Conservation (phyloP, 2,797 vertebrate genomes). For the Oophaga sylvatica region DNA sequence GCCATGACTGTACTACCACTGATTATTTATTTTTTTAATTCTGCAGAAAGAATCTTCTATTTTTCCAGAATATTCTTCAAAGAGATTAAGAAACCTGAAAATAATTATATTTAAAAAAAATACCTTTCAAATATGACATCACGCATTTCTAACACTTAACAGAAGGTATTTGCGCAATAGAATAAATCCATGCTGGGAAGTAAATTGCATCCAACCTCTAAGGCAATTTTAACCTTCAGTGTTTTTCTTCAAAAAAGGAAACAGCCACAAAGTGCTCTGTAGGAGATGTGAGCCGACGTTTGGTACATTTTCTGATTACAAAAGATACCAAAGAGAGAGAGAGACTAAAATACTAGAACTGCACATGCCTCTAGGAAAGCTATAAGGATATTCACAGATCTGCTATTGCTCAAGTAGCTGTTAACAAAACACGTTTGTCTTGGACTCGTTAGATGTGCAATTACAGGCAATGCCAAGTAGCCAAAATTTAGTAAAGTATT, state of each 20-base stretch:
- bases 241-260: slow-evolving; percentile 34
- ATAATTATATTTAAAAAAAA: slow-evolving; percentile 61
- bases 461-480: neutral
- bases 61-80: neutral
- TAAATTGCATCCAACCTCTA: slow-evolving; percentile 51
- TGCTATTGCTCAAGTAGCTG: slow-evolving; percentile 24
- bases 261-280: slow-evolving; percentile 27
- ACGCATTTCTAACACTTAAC: slow-evolving; percentile 47
- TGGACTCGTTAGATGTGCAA: neutral
- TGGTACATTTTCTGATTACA: slow-evolving; percentile 45
- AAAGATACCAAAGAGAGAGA: fast-evolving
- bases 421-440: slow-evolving; percentile 31
- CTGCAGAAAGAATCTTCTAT: neutral
- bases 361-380: slow-evolving; percentile 34
- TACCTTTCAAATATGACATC: slow-evolving; percentile 44
- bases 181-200: slow-evolving; percentile 52
- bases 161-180: slow-evolving; percentile 40
- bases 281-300: slow-evolving; percentile 41
- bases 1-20: no score
- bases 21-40: neutral
- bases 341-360: slow-evolving; percentile 21
- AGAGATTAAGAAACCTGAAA: slow-evolving; percentile 31
- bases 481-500: neutral
- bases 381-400: slow-evolving; percentile 6
- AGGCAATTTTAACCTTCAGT: slow-evolving; percentile 39